Conservation (phyloP, 2,113 vertebrate species). For the Alligator sinensis region DNA sequence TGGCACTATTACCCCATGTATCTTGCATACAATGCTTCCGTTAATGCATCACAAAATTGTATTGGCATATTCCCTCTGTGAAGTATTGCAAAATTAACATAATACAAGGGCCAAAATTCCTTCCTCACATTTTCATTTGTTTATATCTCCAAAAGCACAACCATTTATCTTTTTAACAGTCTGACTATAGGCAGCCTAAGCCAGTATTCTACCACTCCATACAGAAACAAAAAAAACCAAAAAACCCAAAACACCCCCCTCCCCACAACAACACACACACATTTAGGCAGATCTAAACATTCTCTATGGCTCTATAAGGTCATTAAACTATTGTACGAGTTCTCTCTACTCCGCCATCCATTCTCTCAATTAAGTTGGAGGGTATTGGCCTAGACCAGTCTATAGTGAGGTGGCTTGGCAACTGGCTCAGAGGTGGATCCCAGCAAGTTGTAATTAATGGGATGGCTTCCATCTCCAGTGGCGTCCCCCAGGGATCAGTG, state of each 20-base stretch:
- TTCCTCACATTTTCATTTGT: background rate
- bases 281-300: too few species aligned
- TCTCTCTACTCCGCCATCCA: background rate
- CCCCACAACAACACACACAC: too few species aligned
- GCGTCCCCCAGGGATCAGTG: too few species aligned
- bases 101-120: background rate
- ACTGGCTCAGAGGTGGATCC: too few species aligned
- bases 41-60: background rate
- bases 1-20: too few species aligned
- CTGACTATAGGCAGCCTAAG: background rate
- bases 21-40: too few species aligned
- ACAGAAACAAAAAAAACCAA: background rate
- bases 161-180: background rate
- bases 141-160: background rate
- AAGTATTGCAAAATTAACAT: background rate
- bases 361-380: too few species aligned
- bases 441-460: too few species aligned
- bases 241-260: too few species aligned
- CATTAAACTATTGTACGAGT: background rate
- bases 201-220: background rate
- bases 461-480: too few species aligned
- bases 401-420: too few species aligned
- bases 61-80: accelerated
- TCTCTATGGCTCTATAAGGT: background rate
- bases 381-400: too few species aligned